Evolutionary conservation across 2,113 vertebrate species (phyloP).

Genomic region (Lathamus discolor): DNA sequence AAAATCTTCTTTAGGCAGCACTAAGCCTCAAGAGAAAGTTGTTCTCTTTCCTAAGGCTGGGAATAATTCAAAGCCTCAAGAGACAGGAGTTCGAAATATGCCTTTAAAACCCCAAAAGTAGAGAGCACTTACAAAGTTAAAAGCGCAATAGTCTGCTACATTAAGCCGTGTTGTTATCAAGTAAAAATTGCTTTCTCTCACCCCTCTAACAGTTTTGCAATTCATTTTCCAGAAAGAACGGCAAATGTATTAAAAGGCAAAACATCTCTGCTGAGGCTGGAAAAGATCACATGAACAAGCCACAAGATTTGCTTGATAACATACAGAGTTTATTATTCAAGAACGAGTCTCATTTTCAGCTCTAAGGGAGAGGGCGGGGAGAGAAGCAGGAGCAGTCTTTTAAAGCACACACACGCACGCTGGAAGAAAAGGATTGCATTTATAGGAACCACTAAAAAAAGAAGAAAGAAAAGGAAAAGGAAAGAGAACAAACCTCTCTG

Average conservation of each 20-base stretch:
- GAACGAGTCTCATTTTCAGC: slow-evolving; percentile 17
- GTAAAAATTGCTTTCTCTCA: slow-evolving; percentile 47
- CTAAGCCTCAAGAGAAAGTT: background rate
- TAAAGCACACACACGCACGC: slow-evolving; percentile 3
- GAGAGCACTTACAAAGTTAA: background rate
- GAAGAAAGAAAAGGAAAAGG: background rate
- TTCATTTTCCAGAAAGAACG: slow-evolving; percentile 48
- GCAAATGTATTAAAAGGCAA: slow-evolving; percentile 34
- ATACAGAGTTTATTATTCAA: slow-evolving; percentile 51
- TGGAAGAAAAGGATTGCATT: background rate
- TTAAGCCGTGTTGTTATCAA: background rate
- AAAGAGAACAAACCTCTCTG: background rate
- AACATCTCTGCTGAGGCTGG: slow-evolving; percentile 25
- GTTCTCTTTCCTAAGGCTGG: background rate
- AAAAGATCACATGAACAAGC: slow-evolving; percentile 54
- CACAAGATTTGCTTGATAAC: slow-evolving; percentile 72
- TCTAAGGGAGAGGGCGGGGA: slow-evolving; percentile 36
- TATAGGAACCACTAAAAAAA: background rate
- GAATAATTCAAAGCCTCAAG: background rate
- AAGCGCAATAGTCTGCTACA: background rate
- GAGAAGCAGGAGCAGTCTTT: slow-evolving; percentile 49
- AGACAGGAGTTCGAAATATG: background rate
- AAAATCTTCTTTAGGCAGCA: slow-evolving; percentile 34
- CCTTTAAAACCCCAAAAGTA: background rate
- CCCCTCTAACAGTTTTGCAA: slow-evolving; percentile 51